These are phyloP conservation scores for Upupa epops DNA, from an alignment of 2,113 vertebrate genomes.

Conservation along the genomic window DNA sequence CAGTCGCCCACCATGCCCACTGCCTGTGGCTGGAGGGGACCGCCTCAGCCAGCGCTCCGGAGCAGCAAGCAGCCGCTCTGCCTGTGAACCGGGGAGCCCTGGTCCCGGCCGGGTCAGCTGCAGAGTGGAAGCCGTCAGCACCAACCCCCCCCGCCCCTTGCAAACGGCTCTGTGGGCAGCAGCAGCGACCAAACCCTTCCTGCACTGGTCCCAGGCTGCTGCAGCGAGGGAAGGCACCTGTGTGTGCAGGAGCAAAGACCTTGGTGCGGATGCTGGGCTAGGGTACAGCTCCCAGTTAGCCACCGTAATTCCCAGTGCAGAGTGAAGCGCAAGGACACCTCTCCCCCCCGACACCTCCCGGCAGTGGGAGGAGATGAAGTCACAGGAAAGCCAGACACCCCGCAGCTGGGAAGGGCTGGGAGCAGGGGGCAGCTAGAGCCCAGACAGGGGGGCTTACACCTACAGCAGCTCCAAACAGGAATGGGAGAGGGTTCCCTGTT, in stretches of 20 bases:
- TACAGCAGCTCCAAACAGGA: not conserved
- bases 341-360: not conserved
- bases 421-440: not conserved
- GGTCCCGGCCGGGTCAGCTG: not conserved
- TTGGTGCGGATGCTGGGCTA: not conserved
- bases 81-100: not conserved
- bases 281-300: not conserved
- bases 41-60: not conserved
- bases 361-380: not conserved
- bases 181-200: not conserved
- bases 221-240: not conserved
- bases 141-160: not conserved
- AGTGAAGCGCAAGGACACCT: too few species aligned
- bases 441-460: not conserved
- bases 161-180: not conserved
- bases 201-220: not conserved
- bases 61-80: not conserved
- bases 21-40: not conserved
- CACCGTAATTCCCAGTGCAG: not conserved
- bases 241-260: not conserved
- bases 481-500: slow-evolving; percentile 22
- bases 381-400: not conserved
- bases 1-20: not conserved
- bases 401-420: accelerated
- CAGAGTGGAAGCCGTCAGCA: not conserved